Conservation (phyloP, 2,797 vertebrate genomes). For the Epinephelus coioides region DNA sequence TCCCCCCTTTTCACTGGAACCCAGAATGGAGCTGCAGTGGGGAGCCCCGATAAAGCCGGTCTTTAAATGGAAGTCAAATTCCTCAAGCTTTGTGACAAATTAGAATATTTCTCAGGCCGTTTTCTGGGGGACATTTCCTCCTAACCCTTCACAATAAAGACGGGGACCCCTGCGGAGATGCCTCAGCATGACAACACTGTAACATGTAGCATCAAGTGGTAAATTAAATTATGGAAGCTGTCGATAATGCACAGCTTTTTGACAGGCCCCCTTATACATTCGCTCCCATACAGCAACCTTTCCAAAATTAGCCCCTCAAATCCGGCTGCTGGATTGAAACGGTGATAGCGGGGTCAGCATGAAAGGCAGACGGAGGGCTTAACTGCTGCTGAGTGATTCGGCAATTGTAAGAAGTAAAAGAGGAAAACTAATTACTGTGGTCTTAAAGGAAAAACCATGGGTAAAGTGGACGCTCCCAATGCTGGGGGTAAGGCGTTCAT, state of each 20-base stretch:
- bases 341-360: constrained; percentile 71
- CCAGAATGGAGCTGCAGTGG: constrained; percentile 20
- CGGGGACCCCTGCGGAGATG: constrained; percentile 42
- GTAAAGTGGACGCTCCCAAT: constrained; percentile 71
- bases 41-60: constrained; percentile 38
- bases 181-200: constrained; percentile 63
- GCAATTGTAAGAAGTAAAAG: constrained; percentile 75
- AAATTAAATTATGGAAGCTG: constrained; percentile 78
- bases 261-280: constrained; percentile 53
- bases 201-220: constrained; percentile 67
- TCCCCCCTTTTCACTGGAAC: constrained; percentile 28
- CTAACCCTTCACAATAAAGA: constrained; percentile 36
- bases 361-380: constrained; percentile 73
- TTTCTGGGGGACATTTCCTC: constrained; percentile 41
- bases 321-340: constrained; percentile 68
- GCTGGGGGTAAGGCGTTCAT: constrained; percentile 70
- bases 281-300: constrained; percentile 46
- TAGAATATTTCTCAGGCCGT: constrained; percentile 41
- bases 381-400: constrained; percentile 77
- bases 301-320: constrained; percentile 73
- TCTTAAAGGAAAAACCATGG: constrained; percentile 78
- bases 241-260: constrained; percentile 70
- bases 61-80: constrained; percentile 48
- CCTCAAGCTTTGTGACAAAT: constrained; percentile 53
- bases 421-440: constrained; percentile 82